phyloP scores from a whole-genome alignment of 2,113 vertebrate species.

The Progne subis region DNA sequence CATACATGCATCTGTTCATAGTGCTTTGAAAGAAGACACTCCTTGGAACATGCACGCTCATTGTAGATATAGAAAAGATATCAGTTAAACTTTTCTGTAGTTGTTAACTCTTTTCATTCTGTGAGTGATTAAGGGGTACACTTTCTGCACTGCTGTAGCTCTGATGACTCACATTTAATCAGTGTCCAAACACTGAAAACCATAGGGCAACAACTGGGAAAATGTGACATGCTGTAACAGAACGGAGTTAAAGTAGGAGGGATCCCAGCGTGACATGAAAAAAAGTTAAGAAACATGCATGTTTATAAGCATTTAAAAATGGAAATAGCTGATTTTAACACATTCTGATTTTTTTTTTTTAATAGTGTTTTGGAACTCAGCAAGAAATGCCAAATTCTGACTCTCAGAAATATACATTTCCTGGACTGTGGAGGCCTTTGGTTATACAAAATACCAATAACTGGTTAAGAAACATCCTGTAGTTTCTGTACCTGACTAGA shows the following conservation, averaged over 20 bases:
- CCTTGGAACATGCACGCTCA: not conserved
- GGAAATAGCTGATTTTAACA: not conserved
- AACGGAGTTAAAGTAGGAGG: not conserved
- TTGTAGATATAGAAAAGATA: not conserved
- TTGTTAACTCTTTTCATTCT: not conserved
- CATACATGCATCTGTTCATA: not conserved
- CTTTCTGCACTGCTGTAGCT: not conserved
- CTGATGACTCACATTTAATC: not conserved
- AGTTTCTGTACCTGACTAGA: not conserved
- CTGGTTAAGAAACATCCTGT: not conserved
- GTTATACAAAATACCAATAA: not conserved
- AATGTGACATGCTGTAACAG: not conserved
- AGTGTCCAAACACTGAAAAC: not conserved
- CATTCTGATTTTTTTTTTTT: not conserved
- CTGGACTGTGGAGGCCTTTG: not conserved
- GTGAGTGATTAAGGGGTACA: not conserved
- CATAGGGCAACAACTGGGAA: not conserved
- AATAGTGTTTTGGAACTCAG: not conserved
- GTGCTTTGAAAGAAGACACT: not conserved
- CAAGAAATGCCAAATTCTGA: not conserved
- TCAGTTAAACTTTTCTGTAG: not conserved
- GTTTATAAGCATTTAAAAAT: not conserved
- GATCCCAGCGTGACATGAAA: not conserved
- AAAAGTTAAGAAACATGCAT: not conserved
- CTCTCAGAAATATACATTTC: accelerated